Percentiles rank a stretch among this genome's conserved stretches.
These are phyloP conservation scores for Saguinus midas DNA, from an alignment of 2,113 vertebrate genomes.

Conservation along the genomic window DNA sequence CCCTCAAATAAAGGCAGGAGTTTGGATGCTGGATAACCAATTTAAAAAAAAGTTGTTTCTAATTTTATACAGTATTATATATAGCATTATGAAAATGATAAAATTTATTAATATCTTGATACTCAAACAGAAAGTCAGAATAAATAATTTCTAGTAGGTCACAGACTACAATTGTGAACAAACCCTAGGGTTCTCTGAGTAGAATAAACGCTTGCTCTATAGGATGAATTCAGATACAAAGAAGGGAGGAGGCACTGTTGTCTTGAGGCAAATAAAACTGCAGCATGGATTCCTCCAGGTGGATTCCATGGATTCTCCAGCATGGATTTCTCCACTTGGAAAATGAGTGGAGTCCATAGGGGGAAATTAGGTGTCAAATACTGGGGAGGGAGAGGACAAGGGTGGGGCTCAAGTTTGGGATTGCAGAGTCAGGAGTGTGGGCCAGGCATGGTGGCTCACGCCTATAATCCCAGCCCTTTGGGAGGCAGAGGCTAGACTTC, in stretches of 20 bases:
- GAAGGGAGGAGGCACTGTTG: background rate
- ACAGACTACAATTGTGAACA: background rate
- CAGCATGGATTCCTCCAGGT: background rate
- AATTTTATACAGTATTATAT: background rate
- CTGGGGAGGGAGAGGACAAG: background rate
- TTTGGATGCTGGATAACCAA: background rate
- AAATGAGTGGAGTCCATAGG: background rate
- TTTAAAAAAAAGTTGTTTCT: background rate
- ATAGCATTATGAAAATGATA: background rate
- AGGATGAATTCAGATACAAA: background rate
- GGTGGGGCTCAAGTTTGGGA: background rate
- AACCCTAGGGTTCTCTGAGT: background rate
- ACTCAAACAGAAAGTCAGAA: background rate
- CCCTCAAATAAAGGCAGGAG: background rate
- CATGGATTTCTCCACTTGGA: background rate
- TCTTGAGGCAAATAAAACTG: background rate
- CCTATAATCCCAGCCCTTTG: no score
- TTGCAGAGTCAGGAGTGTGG: background rate
- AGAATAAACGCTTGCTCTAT: background rate
- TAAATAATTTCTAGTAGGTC: background rate
- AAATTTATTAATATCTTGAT: conserved; percentile 48
- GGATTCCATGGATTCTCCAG: background rate
- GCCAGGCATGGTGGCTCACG: no score
- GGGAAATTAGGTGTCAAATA: background rate
- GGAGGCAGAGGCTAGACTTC: background rate